Conservation (phyloP, 2,797 vertebrate species). For the Denticeps clupeoides region DNA sequence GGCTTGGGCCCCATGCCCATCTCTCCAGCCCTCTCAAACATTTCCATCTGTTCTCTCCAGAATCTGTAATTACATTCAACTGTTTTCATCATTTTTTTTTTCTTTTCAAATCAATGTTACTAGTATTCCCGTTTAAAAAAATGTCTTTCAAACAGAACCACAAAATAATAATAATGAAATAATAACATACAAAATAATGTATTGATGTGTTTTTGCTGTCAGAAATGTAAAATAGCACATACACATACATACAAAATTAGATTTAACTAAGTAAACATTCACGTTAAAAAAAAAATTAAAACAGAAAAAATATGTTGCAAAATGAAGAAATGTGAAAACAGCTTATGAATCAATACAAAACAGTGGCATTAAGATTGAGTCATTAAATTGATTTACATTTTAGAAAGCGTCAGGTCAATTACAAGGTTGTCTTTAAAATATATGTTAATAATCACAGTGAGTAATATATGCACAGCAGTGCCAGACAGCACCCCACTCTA, state of each 20-base stretch:
- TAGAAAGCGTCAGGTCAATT: conserved; percentile 35
- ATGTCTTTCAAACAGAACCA: too few relatives aligned
- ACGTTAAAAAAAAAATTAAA: too few relatives aligned
- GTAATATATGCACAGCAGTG: conserved; percentile 37
- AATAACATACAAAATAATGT: too few relatives aligned
- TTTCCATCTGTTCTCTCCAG: conserved; percentile 14
- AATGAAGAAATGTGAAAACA: neutral
- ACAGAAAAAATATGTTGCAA: neutral
- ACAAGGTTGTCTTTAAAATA: conserved; percentile 43
- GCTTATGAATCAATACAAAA: conserved; percentile 12
- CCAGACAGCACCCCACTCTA: conserved; percentile 38
- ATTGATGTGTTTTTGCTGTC: too few relatives aligned
- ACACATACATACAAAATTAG: too few relatives aligned
- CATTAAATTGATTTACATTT: conserved; percentile 37
- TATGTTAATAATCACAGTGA: conserved; percentile 38
- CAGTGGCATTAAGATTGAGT: conserved; percentile 25
- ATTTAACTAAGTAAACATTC: too few relatives aligned
- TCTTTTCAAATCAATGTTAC: too few relatives aligned
- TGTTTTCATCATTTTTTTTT: neutral
- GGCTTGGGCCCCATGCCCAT: conserved; percentile 32
- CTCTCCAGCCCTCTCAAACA: conserved; percentile 37
- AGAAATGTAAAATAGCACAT: too few relatives aligned
- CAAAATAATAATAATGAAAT: too few relatives aligned
- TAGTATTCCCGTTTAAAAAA: too few relatives aligned
- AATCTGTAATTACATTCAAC: conserved; percentile 9